phyloP scores from a whole-genome alignment of 2,888 invertebrate species.

The Lithosia quadra region DNA sequence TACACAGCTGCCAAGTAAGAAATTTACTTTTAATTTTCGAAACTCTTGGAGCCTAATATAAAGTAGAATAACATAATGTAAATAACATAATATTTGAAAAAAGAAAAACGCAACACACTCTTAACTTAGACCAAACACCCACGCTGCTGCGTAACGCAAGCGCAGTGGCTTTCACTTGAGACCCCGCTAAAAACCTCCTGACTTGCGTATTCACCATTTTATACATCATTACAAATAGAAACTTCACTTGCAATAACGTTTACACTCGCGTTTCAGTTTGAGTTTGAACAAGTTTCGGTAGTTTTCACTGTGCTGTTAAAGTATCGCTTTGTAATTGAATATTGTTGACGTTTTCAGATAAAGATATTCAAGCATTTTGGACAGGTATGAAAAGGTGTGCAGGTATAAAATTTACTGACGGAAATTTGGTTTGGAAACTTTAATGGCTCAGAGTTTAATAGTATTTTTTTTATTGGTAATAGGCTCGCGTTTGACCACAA shows the following conservation, averaged over 20 bases:
- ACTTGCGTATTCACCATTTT: slow-evolving; percentile 76
- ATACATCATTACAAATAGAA: slow-evolving; percentile 63
- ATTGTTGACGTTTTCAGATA: not conserved
- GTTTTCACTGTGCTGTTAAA: not conserved
- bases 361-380: not conserved
- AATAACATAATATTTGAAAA: not conserved
- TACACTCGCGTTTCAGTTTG: slow-evolving; percentile 12
- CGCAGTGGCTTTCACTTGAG: slow-evolving; percentile 56
- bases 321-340: not conserved
- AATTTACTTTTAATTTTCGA: no score
- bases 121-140: slow-evolving; percentile 46
- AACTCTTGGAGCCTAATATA: no score
- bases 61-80: no score
- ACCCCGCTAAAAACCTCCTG: slow-evolving; percentile 72
- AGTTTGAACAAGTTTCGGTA: not conserved
- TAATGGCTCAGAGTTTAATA: no score
- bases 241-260: slow-evolving; percentile 18
- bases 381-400: not conserved
- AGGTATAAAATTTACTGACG: no score
- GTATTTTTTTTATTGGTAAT: no score
- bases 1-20: not conserved
- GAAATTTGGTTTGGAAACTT: not conserved
- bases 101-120: slow-evolving; percentile 21
- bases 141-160: slow-evolving; percentile 65
- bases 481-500: no score